Percentiles rank a stretch among this genome's conserved stretches.
Evolutionary conservation across 2,888 invertebrate genomes (phyloP).

Genomic region (Caradrina kadenii): DNA sequence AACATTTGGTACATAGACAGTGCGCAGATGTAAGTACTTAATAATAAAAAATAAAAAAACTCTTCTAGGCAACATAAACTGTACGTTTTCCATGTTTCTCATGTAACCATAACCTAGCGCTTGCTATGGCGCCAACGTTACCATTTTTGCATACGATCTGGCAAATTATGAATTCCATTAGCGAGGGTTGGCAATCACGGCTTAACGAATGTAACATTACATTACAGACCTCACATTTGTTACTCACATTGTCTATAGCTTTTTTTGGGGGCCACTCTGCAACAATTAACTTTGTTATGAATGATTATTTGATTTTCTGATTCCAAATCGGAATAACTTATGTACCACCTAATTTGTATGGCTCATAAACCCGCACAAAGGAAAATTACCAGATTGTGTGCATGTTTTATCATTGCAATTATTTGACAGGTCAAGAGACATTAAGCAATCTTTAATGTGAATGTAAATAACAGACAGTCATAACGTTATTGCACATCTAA

Average conservation of each 20-base stretch:
- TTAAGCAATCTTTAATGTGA: too few relatives aligned
- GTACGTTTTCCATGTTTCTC: constrained; percentile 2
- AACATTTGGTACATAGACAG: too few relatives aligned
- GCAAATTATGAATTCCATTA: constrained; percentile 72
- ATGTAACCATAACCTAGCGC: not conserved
- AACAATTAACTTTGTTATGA: constrained; percentile 51
- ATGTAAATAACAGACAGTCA: too few relatives aligned
- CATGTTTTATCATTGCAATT: too few relatives aligned
- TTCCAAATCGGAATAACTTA: constrained; percentile 22
- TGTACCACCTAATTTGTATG: not conserved
- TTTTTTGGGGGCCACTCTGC: constrained; percentile 36
- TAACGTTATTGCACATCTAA: too few relatives aligned
- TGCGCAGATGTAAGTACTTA: too few relatives aligned
- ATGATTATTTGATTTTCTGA: constrained; percentile 42
- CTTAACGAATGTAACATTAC: constrained; percentile 62
- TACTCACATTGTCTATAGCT: constrained; percentile 22
- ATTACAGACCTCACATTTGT: constrained; percentile 36
- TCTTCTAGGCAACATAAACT: not conserved
- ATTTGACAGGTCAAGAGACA: too few relatives aligned
- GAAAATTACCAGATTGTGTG: too few relatives aligned
- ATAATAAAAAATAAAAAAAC: too few relatives aligned
- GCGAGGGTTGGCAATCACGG: constrained; percentile 58
- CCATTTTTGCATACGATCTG: constrained; percentile 66
- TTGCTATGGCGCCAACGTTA: constrained; percentile 3
- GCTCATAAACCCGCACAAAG: too few relatives aligned